These are phyloP conservation scores for Columba guinea DNA, from an alignment of 2,797 vertebrate genomes.

Conservation along the genomic window DNA sequence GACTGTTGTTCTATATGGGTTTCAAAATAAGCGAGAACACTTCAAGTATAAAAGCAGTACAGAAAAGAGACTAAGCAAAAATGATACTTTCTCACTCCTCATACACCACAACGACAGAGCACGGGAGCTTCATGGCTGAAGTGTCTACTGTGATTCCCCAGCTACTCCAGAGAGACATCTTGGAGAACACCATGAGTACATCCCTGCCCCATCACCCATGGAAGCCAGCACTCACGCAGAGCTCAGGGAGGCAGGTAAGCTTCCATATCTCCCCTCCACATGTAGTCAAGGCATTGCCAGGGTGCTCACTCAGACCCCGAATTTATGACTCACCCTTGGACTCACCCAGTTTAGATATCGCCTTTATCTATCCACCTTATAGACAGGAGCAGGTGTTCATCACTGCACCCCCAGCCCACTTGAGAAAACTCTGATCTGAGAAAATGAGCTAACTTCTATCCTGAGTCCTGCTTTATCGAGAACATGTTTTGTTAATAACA, in stretches of 20 bases:
- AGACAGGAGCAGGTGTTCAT: background rate
- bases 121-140: background rate
- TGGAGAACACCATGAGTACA: background rate
- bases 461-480: background rate
- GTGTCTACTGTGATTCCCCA: background rate
- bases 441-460: background rate
- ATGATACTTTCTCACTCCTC: background rate
- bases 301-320: background rate
- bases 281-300: background rate
- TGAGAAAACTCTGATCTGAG: background rate
- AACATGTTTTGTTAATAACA: background rate
- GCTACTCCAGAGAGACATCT: background rate
- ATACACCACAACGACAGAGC: background rate
- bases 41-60: background rate
- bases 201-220: background rate
- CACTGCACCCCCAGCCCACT: background rate
- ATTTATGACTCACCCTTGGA: background rate
- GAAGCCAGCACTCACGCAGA: background rate
- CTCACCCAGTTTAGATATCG: background rate
- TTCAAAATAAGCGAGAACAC: constrained; percentile 12
- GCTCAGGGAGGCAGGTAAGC: background rate
- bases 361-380: background rate
- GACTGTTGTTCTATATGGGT: background rate
- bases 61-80: background rate
- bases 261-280: background rate